A percentile compares a stretch with the other conserved stretches of the same genome.
Conservation (phyloP, 2,888 invertebrate genomes). For the Drosophila monieri region DNA sequence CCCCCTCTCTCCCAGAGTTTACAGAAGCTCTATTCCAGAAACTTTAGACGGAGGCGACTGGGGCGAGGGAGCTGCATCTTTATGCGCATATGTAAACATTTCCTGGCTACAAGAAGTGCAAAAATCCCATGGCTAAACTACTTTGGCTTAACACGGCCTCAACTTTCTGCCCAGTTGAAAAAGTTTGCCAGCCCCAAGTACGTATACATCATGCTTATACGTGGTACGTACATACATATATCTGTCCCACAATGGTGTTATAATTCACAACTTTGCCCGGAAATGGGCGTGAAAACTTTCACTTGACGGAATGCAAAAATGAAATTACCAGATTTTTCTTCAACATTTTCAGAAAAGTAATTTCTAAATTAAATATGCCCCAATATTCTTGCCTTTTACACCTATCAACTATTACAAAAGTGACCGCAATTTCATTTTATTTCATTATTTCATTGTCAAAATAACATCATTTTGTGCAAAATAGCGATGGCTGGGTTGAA, state of each 20-base stretch:
- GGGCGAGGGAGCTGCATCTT: conserved; percentile 57
- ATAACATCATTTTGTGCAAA: too few species aligned
- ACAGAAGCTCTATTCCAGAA: conserved; percentile 1
- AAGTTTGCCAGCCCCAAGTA: conserved; percentile 40
- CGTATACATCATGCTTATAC: conserved; percentile 19
- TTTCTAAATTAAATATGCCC: not conserved
- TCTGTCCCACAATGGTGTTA: conserved; percentile 56
- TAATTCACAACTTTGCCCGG: conserved; percentile 63
- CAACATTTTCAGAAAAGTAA: not conserved
- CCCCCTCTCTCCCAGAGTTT: conserved; percentile 9
- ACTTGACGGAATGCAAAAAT: conserved; percentile 33
- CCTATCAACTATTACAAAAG: not conserved
- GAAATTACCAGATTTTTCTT: conserved; percentile 22
- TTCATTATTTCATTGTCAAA: too few species aligned
- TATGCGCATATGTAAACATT: conserved; percentile 78
- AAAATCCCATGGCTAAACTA: conserved; percentile 53
- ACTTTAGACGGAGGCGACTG: conserved; percentile 12
- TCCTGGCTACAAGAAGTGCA: conserved; percentile 57
- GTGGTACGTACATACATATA: not conserved
- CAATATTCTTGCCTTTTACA: not conserved
- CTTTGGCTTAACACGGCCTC: conserved; percentile 48
- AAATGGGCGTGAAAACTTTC: conserved; percentile 49
- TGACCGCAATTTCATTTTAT: too few species aligned
- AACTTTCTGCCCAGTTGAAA: conserved; percentile 41
- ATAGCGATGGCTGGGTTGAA: too few species aligned